phyloP scores from a whole-genome alignment of 2,888 invertebrate species.

The Micropterix aruncella region DNA sequence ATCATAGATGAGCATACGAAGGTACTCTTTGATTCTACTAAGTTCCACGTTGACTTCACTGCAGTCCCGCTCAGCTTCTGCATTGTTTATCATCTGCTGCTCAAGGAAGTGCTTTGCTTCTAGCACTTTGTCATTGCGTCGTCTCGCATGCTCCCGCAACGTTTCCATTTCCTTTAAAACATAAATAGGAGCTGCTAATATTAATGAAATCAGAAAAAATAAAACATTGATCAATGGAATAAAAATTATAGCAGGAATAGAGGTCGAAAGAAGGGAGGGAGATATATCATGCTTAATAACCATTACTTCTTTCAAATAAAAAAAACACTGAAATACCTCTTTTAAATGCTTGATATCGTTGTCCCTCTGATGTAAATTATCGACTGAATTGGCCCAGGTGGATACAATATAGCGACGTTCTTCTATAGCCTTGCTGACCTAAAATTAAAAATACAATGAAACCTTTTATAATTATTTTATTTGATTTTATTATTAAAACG shows the following conservation, averaged over 20 bases:
- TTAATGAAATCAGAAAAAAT: not conserved
- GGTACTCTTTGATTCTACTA: constrained; percentile 20
- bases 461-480: too few relatives aligned
- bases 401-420: constrained; percentile 53
- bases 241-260: too few relatives aligned
- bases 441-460: too few relatives aligned
- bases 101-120: constrained; percentile 46
- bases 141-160: constrained; percentile 27
- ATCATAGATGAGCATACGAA: constrained; percentile 19
- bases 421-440: constrained; percentile 42
- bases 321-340: constrained; percentile 21
- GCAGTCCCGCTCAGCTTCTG: constrained; percentile 27
- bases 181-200: too few relatives aligned
- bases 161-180: constrained; percentile 31
- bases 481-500: too few relatives aligned
- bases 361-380: constrained; percentile 55
- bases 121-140: constrained; percentile 35
- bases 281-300: too few relatives aligned
- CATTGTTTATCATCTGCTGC: constrained; percentile 44
- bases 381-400: constrained; percentile 60
- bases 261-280: too few relatives aligned
- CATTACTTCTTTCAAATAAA: too few relatives aligned
- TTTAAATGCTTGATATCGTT: constrained; percentile 44
- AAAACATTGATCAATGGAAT: constrained; percentile 1
- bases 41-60: constrained; percentile 23